These are phyloP conservation scores for Cantharis flavilabris DNA, from an alignment of 2,888 invertebrate genomes.

Conservation along the genomic window DNA sequence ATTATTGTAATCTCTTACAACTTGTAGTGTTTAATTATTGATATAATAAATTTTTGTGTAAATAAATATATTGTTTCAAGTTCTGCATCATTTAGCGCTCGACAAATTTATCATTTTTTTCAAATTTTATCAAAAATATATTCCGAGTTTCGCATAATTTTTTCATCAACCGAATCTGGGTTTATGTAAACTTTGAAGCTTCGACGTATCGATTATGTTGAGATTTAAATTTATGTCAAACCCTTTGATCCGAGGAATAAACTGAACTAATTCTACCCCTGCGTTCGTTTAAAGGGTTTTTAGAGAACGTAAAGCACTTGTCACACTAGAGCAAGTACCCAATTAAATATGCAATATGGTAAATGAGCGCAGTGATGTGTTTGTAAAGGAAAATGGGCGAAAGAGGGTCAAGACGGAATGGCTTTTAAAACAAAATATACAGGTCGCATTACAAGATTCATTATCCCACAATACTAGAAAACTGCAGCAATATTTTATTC, in stretches of 20 bases:
- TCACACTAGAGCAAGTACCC: slow-evolving; percentile 22
- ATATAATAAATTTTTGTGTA: background rate
- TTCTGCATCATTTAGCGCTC: background rate
- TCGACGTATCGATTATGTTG: background rate
- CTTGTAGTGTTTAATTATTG: background rate
- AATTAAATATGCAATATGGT: slow-evolving; percentile 28
- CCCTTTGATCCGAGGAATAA: background rate
- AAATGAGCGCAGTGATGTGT: slow-evolving; percentile 13
- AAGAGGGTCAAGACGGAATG: background rate
- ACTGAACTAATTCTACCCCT: background rate
- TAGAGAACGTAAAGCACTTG: slow-evolving; percentile 11
- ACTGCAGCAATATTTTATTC: background rate
- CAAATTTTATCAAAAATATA: background rate
- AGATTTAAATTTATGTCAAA: background rate
- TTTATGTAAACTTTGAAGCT: background rate
- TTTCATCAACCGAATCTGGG: background rate
- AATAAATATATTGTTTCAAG: background rate
- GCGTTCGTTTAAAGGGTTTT: slow-evolving; percentile 3
- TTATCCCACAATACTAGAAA: background rate
- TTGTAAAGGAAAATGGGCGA: slow-evolving; percentile 1
- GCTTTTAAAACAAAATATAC: background rate
- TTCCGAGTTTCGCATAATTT: background rate
- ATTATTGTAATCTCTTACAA: background rate
- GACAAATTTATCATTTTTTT: background rate
- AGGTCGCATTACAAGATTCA: background rate